Evolutionary conservation across 2,888 invertebrate genomes (phyloP).

Genomic region (Melanostoma scalare): DNA sequence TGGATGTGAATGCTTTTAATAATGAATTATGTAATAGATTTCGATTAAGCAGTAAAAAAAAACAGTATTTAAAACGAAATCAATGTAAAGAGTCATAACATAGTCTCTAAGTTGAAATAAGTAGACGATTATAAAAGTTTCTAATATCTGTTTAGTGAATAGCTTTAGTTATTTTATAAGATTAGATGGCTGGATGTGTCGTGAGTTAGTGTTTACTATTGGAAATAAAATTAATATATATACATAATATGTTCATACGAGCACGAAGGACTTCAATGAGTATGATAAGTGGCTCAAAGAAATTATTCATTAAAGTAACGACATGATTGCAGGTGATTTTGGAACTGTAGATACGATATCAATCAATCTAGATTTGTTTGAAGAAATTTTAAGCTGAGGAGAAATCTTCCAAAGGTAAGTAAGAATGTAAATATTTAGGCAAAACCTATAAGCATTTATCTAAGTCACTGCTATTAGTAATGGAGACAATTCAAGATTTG

Average conservation of each 20-base stretch:
- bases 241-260: neutral
- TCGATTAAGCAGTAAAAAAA: neutral
- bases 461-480: too few relatives aligned
- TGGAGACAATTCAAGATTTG: too few relatives aligned
- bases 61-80: conserved; percentile 31
- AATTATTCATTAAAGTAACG: too few relatives aligned
- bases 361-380: too few relatives aligned
- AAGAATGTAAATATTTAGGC: too few relatives aligned
- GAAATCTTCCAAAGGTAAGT: too few relatives aligned
- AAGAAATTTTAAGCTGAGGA: too few relatives aligned
- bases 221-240: conserved; percentile 48
- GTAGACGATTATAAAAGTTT: conserved; percentile 60
- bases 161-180: conserved; percentile 43
- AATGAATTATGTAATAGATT: conserved; percentile 24
- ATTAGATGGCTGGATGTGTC: conserved; percentile 35
- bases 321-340: too few relatives aligned
- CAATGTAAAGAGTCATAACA: conserved; percentile 62
- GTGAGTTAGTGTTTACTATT: neutral
- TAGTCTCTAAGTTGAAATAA: conserved; percentile 51
- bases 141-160: conserved; percentile 43
- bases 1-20: conserved; percentile 44
- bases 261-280: neutral
- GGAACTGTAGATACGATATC: too few relatives aligned
- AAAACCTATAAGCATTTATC: too few relatives aligned
- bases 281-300: too few relatives aligned